Percentiles rank a stretch among this genome's conserved stretches.
Conservation (phyloP, 2,888 invertebrate genomes). For the Blera fallax region DNA sequence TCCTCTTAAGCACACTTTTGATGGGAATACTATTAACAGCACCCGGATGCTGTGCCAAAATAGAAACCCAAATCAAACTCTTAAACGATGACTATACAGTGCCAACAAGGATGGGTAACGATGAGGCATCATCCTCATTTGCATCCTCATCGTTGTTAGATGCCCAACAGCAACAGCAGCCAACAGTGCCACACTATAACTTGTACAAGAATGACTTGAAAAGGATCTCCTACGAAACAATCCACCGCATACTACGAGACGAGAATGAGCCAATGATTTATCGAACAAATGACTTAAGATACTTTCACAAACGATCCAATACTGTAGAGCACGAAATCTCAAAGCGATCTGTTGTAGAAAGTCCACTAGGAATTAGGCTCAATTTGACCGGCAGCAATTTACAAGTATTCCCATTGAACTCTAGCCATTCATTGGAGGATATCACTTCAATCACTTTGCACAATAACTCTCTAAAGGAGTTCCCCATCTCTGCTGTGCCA, state of each 20-base stretch:
- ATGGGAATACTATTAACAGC: constrained; percentile 23
- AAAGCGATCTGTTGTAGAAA: constrained; percentile 62
- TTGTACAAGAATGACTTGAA: constrained; percentile 75
- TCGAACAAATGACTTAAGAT: constrained; percentile 76
- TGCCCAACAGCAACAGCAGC: constrained; percentile 12
- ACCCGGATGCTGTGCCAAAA: constrained; percentile 73
- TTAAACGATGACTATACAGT: constrained; percentile 74
- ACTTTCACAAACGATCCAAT: constrained; percentile 75
- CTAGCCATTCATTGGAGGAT: constrained; percentile 38
- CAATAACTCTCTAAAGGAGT: constrained; percentile 74
- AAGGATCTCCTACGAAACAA: constrained; percentile 78
- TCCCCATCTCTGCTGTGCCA: constrained; percentile 74
- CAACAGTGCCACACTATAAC: constrained; percentile 73
- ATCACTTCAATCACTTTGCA: constrained; percentile 76
- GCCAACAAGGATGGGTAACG: constrained; percentile 16
- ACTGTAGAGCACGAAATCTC: constrained; percentile 64
- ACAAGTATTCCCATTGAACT: not conserved
- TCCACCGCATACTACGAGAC: constrained; percentile 80
- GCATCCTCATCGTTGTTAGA: not conserved
- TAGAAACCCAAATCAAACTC: constrained; percentile 74
- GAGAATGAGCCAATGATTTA: constrained; percentile 78
- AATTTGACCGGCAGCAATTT: constrained; percentile 41
- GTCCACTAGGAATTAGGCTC: not conserved
- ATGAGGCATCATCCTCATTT: constrained; percentile 11
- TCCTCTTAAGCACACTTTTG: constrained; percentile 47